Conservation (phyloP, 2,113 vertebrate species). For the Eptesicus fuscus region DNA sequence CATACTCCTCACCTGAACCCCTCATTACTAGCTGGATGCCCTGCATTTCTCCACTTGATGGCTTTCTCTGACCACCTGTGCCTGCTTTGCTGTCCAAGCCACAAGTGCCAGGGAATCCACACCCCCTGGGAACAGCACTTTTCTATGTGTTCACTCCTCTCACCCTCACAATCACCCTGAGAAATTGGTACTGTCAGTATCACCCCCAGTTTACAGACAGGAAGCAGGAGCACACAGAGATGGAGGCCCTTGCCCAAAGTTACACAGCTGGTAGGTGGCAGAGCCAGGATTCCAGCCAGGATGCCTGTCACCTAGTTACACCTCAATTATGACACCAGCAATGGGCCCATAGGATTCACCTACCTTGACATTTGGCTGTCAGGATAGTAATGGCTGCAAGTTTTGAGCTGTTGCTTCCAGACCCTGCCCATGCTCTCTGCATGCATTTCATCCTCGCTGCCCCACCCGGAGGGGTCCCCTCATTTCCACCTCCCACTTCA, state of each 20-base stretch:
- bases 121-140: background rate
- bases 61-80: background rate
- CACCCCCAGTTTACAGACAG: background rate
- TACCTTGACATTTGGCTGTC: background rate
- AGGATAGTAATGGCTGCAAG: accelerated
- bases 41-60: background rate
- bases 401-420: background rate
- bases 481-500: accelerated
- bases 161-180: background rate
- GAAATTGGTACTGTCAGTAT: too few relatives aligned
- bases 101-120: too few relatives aligned
- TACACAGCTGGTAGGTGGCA: background rate
- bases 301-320: accelerated
- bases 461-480: accelerated
- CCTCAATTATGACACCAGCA: background rate
- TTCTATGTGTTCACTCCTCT: background rate
- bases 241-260: background rate
- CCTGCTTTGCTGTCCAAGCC: background rate
- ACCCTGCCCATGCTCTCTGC: background rate
- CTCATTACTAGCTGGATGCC: background rate
- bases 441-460: accelerated
- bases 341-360: accelerated
- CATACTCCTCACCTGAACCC: background rate
- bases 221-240: background rate
- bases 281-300: too few relatives aligned